Percentiles rank a stretch among this genome's conserved stretches.
phyloP scores from a whole-genome alignment of 2,888 invertebrate species.

The Amphipoea lucens region DNA sequence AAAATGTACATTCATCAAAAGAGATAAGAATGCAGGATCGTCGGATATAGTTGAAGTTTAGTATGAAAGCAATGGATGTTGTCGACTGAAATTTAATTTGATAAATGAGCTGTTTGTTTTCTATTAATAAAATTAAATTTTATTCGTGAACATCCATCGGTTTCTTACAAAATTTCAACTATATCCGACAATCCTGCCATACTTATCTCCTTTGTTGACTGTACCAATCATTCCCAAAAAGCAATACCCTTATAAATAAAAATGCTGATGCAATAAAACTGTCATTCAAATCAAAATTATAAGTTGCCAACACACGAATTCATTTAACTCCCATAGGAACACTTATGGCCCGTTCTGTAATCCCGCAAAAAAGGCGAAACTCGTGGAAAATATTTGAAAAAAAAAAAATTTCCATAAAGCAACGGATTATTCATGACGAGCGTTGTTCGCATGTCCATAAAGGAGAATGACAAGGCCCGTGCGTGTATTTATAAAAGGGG shows the following conservation, averaged over 20 bases:
- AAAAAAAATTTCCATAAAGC: conserved; percentile 56
- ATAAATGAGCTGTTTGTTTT: no score
- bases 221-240: conserved; percentile 19
- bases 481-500: conserved; percentile 55
- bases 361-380: conserved; percentile 43
- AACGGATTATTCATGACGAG: conserved; percentile 67
- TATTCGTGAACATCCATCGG: no score
- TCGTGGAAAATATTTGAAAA: conserved; percentile 48
- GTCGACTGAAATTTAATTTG: no score
- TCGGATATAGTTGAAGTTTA: no score
- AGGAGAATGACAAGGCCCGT: conserved; percentile 56
- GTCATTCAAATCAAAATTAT: conserved; percentile 44
- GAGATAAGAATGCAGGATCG: no score
- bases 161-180: no score
- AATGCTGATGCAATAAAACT: conserved; percentile 54
- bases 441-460: conserved; percentile 60
- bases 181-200: no score
- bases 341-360: conserved; percentile 45
- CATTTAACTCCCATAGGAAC: conserved; percentile 41
- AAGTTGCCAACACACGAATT: conserved; percentile 45
- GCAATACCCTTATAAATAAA: conserved; percentile 40
- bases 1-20: background rate
- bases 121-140: no score
- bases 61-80: no score
- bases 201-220: no score